Evolutionary conservation across 2,888 invertebrate genomes (phyloP), one percentile per base, ranked within the genome.

Genomic region (Eugnorisma glareosa): DNA sequence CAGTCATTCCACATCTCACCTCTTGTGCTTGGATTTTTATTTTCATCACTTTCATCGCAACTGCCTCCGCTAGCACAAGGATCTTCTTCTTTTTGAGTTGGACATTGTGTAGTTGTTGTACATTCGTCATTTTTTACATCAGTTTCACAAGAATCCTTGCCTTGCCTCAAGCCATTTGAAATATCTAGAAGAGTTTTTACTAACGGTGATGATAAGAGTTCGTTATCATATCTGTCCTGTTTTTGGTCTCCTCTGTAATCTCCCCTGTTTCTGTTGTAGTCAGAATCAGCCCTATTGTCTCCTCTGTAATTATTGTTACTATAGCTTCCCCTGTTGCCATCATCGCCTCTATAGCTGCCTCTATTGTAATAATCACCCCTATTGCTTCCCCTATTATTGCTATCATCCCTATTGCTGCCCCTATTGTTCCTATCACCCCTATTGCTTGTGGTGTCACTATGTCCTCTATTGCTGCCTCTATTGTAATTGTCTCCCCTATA

Each of bases 181-280:
- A 86, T 63, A 13, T 69, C 66, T 11, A 87, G 37, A n/a, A 87
- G 73, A 21, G 81, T 78, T 79, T 87, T 78, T 13, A 86, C 63
- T 57, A 86, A 37, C 13, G 86, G 79, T 6, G 79, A 79, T 54
- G 67, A 40, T 24, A 76, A 21, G 5, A 77, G 61, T 13, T 75
- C 75, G 21, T n/a, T 37, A 48, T 84, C 73, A 37, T 72, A 43
- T 64, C 48, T 63, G 13, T 73, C 54, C 5, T 61, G 45, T 2
- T 57, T 71, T 63, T 69, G n/a, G 57, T 74, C 59, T 31, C 69
- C 66, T 45, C 43, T 70, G 51, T 63, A 31, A 63, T 75, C 31
- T 13, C 57, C 67, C 13, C 66, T 72, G n/a, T 75, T 28, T 8
- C 31, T 66, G 21, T 48, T 71, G 28, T 76, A 6, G 24, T 67